Conservation (phyloP, 2,797 vertebrate species). For the Mus caroli region DNA sequence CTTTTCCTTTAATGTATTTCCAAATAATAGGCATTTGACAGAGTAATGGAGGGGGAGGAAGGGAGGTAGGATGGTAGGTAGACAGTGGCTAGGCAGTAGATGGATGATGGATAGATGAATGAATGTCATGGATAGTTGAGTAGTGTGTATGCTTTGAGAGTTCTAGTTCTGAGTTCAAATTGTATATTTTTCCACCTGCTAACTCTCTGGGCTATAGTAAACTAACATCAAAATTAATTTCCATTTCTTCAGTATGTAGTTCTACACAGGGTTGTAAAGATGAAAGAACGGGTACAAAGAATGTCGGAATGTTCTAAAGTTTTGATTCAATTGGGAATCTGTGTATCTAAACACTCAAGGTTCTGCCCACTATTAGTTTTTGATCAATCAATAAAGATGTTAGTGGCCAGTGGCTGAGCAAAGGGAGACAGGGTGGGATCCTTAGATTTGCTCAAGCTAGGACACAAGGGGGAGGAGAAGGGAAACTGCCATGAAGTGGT, state of each 20-base stretch:
- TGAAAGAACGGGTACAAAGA: conserved; percentile 9
- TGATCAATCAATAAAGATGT: background rate
- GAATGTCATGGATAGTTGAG: background rate
- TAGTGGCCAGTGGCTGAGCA: background rate
- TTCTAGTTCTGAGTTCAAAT: background rate
- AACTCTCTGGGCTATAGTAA: background rate
- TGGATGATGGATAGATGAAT: background rate
- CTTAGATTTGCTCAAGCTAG: background rate
- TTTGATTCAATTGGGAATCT: background rate
- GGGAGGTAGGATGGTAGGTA: too few relatives aligned
- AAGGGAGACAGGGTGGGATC: background rate
- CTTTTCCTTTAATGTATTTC: background rate
- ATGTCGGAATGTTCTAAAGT: background rate
- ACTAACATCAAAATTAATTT: background rate
- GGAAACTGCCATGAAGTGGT: background rate
- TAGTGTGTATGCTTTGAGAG: background rate
- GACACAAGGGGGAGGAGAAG: background rate
- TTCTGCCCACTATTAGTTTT: background rate
- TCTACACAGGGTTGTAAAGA: background rate
- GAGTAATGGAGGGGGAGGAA: background rate
- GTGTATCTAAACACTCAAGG: background rate
- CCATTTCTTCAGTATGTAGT: conserved; percentile 14
- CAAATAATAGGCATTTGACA: conserved; percentile 13
- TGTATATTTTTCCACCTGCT: conserved; percentile 27
- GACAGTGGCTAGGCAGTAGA: background rate